Conservation (phyloP, 2,113 vertebrate genomes). For the Protobothrops flavoviridis region DNA sequence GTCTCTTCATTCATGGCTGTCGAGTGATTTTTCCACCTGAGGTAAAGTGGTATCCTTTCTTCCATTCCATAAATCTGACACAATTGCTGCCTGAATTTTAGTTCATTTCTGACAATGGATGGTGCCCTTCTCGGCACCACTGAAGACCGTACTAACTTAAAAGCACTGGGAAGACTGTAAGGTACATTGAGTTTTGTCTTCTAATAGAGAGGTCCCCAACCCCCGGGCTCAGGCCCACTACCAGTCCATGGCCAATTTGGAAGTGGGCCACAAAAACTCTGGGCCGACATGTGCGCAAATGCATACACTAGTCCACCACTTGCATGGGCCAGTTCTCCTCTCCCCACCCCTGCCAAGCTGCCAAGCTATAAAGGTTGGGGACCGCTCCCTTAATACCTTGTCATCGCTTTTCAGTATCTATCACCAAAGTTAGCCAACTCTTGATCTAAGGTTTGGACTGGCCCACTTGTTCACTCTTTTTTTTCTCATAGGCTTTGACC, state of each 20-base stretch:
- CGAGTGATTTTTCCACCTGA: neutral
- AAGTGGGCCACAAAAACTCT: neutral
- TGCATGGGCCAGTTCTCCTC: neutral
- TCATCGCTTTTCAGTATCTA: neutral
- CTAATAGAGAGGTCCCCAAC: neutral
- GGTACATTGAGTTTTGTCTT: neutral
- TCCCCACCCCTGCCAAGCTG: neutral
- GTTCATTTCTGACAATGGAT: neutral
- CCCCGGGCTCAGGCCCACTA: neutral
- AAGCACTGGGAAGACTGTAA: neutral
- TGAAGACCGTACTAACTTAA: neutral
- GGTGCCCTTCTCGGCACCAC: neutral
- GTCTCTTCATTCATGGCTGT: neutral
- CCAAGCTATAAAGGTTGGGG: neutral
- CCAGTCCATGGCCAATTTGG: rapidly evolving
- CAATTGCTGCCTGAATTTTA: neutral
- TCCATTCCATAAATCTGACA: neutral
- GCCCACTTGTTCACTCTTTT: neutral
- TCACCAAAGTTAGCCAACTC: neutral
- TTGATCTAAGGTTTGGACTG: neutral
- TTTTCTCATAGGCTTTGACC: neutral
- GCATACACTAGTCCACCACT: rapidly evolving
- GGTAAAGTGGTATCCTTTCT: neutral
- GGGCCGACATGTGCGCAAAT: too few relatives aligned
- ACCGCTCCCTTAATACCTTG: neutral